These are phyloP conservation scores for Aegithalos caudatus DNA, from an alignment of 2,113 vertebrate species.

Conservation along the genomic window DNA sequence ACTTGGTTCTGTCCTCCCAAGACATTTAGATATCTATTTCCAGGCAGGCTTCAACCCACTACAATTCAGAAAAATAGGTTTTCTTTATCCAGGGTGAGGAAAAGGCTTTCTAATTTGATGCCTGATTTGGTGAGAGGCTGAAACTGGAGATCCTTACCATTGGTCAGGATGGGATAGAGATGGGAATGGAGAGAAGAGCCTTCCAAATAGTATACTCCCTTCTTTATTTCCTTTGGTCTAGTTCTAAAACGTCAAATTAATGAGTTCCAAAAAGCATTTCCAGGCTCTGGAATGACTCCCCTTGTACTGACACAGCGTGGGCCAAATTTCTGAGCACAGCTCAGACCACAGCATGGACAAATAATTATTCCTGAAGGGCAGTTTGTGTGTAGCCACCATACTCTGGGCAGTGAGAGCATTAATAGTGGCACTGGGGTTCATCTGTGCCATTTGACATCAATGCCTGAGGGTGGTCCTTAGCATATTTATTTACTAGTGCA, in stretches of 20 bases:
- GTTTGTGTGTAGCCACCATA: rapidly evolving
- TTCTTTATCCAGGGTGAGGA: no score
- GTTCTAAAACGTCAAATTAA: background rate
- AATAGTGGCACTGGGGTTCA: background rate
- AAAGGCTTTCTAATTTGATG: background rate
- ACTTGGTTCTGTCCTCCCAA: background rate
- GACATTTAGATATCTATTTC: background rate
- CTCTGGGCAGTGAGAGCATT: background rate
- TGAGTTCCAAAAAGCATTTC: background rate
- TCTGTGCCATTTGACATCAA: background rate
- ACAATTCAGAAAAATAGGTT: background rate
- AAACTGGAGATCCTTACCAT: background rate
- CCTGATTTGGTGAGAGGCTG: background rate
- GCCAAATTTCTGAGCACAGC: background rate
- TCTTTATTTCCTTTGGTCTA: background rate
- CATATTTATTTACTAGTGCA: background rate
- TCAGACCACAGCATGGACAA: background rate
- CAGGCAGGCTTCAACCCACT: background rate
- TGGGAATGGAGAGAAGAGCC: background rate
- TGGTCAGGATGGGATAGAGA: background rate
- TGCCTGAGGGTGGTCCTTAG: background rate
- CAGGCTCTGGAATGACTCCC: background rate
- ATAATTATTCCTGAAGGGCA: background rate
- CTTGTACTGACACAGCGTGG: background rate
- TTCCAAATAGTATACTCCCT: background rate